Percentiles rank a stretch among this genome's conserved stretches.
Evolutionary conservation across 2,113 vertebrate species (phyloP).

Genomic region (Orycteropus afer): DNA sequence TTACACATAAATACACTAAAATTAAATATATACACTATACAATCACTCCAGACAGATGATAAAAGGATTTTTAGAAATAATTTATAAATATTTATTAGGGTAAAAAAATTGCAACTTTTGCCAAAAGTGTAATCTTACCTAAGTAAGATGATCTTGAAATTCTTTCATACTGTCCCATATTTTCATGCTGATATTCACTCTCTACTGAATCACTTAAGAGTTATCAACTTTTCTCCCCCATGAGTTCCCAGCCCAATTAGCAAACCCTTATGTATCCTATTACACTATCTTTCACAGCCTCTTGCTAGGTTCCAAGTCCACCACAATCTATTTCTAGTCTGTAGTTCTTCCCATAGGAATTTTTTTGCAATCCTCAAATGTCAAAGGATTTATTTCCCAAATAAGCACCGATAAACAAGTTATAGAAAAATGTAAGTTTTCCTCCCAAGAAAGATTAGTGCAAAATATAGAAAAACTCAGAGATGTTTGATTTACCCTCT

Average conservation of each 20-base stretch:
- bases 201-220: not conserved
- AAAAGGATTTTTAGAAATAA: conserved; percentile 36
- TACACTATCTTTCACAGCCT: not conserved
- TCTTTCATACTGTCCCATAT: conserved; percentile 23
- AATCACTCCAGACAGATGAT: conserved; percentile 26
- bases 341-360: conserved; percentile 49
- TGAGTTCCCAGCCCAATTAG: conserved; percentile 61
- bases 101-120: conserved; percentile 46
- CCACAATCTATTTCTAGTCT: conserved; percentile 47
- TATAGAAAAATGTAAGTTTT: conserved; percentile 22
- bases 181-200: conserved; percentile 56
- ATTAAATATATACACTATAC: not conserved
- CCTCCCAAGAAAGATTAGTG: conserved; percentile 8
- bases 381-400: conserved; percentile 60
- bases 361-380: conserved; percentile 61
- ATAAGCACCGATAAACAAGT: conserved; percentile 51
- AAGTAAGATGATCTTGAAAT: not conserved
- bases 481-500: not conserved
- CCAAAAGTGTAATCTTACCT: conserved; percentile 53
- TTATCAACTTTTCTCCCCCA: conserved; percentile 74
- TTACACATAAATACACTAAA: conserved; percentile 50
- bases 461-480: conserved; percentile 14
- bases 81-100: conserved; percentile 59
- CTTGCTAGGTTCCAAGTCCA: conserved; percentile 1
- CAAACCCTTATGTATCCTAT: conserved; percentile 7